Conservation (phyloP, 2,888 invertebrate genomes). For the Neria commutata region DNA sequence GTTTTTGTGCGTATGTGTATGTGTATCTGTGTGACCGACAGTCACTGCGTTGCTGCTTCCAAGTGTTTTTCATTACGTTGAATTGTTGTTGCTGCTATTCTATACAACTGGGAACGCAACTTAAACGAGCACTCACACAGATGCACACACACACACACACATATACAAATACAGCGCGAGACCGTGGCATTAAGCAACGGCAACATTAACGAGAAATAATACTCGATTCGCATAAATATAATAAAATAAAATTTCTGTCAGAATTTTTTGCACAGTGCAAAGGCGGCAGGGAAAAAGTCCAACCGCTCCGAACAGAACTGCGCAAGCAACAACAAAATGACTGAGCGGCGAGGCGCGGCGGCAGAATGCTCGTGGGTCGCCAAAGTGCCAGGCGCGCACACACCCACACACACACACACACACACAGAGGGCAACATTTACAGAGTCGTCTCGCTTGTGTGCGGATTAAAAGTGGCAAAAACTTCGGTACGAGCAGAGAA, state of each 20-base stretch:
- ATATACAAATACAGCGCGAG: too few relatives aligned
- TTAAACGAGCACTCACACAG: not conserved
- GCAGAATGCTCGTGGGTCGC: constrained; percentile 1
- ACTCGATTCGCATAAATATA: constrained; percentile 33
- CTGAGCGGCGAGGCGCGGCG: not conserved
- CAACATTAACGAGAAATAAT: constrained; percentile 20
- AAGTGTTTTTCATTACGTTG: constrained; percentile 7
- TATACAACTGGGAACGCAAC: not conserved
- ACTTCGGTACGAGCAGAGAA: not conserved
- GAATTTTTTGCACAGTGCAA: constrained; percentile 20
- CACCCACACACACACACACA: too few relatives aligned
- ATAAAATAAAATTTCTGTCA: constrained; percentile 36
- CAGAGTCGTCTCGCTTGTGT: not conserved
- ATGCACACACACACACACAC: not conserved
- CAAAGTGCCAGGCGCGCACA: not conserved
- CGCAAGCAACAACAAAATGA: not conserved
- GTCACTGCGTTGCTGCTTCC: not conserved
- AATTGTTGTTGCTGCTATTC: not conserved
- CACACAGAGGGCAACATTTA: too few relatives aligned
- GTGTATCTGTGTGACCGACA: not conserved
- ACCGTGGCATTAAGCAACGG: not conserved
- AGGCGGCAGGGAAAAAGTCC: constrained; percentile 9
- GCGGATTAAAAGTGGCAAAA: constrained; percentile 2
- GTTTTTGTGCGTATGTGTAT: too few relatives aligned
- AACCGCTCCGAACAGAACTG: not conserved